Base-by-base conservation (phyloP, 2,113 vertebrate genomes). In the Istiophorus platypterus region DNA sequence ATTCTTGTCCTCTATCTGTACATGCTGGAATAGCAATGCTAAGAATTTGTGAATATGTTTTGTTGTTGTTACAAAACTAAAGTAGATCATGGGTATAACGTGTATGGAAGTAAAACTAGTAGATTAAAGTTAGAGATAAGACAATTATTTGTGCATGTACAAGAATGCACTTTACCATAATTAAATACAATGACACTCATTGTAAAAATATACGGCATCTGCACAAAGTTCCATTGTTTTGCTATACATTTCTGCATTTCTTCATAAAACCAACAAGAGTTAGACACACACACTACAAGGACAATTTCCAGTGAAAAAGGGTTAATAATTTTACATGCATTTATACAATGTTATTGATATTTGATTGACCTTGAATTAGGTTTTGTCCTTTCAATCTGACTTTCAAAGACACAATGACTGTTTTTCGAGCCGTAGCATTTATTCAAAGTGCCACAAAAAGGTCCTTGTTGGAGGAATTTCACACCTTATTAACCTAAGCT, bases 401-500 rank as follows among this genome's bases (percentile, higher is more conserved):
- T 56, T 56, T 70, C 58, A 75, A 27, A 63, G 58, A 77, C 56
- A 76, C 63, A 37, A 49, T 56, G 41, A 37, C 31, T 34, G 26
- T 77, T 73, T 88, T 66, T 63, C 63, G 26, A 29, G 68, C 70
- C 63, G 13, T 45, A 9, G 61, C 59, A 37, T 77, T 74, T 41
- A 76, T 67, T 85, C 69, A 45, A 54, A 82, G 72, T 29, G 7
- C 58, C 52, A 80, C 72, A 76, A 81, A 82, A 77, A 62, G 78
- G 57, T 69, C 45, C 67, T 80, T 82, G 79, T 84, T 76, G 56
- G n/a, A 73, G 81, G 80, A 75, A 54, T 89, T 89, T 89, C 89
- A 89, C 91, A 88, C 69, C 72, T 76, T 86, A 80, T 89, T 89
- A 81, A 26, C 29, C 74, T 72, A 2, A 78, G 72, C 65, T 49